Percentiles rank a stretch among this genome's conserved stretches.
These are phyloP conservation scores for Heptranchias perlo DNA, from an alignment of 2,113 vertebrate genomes.

Conservation along the genomic window DNA sequence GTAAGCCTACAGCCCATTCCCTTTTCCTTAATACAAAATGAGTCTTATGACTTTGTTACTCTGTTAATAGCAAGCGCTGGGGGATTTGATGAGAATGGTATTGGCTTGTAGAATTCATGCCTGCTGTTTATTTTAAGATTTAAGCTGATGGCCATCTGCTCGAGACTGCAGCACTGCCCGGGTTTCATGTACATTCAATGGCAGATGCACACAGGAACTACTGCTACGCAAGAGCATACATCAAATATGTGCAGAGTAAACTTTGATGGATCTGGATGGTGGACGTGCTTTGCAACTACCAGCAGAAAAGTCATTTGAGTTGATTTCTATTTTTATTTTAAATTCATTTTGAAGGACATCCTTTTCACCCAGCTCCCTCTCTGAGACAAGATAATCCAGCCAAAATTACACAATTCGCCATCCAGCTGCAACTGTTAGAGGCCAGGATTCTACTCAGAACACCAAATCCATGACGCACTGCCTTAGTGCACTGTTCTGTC, in stretches of 20 bases:
- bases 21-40: neutral
- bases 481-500: neutral
- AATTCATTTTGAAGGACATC: neutral
- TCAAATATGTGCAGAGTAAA: neutral
- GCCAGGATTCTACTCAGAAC: neutral
- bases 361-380: neutral
- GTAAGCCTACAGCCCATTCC: neutral
- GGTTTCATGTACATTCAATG: neutral
- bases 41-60: neutral
- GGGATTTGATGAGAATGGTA: neutral
- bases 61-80: neutral
- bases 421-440: neutral
- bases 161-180: no score
- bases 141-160: slow-evolving; percentile 2
- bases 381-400: neutral
- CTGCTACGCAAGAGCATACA: neutral
- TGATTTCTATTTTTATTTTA: neutral
- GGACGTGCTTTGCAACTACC: neutral
- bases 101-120: neutral
- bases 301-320: neutral
- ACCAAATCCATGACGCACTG: neutral
- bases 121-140: neutral
- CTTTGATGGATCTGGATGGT: neutral
- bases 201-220: neutral
- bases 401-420: neutral